phyloP scores from a whole-genome alignment of 2,113 vertebrate species.

The Ancistrus triradiatus region DNA sequence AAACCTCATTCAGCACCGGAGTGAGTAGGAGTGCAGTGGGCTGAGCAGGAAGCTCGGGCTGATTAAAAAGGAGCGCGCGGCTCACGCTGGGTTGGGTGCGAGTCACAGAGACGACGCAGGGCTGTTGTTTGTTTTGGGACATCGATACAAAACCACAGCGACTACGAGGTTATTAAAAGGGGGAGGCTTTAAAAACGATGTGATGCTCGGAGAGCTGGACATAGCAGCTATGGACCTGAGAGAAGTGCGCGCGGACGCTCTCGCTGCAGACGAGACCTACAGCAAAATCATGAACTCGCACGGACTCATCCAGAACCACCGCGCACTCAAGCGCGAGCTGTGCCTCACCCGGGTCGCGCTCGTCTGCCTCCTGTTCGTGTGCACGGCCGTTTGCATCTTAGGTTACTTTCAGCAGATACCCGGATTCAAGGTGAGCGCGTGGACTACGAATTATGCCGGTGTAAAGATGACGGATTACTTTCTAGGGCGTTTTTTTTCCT shows the following conservation, averaged over 20 bases:
- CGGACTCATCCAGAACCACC: not conserved
- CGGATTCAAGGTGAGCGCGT: slow-evolving; percentile 8
- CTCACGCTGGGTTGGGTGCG: not conserved
- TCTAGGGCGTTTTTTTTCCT: too few species aligned
- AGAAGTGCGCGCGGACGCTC: not conserved
- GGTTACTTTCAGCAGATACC: not conserved
- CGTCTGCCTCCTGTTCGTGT: not conserved
- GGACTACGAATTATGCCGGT: too few species aligned
- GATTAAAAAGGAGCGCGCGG: not conserved
- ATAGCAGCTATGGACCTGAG: slow-evolving; percentile 1
- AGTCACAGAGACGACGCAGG: too few species aligned
- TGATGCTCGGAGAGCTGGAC: too few species aligned
- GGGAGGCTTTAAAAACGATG: too few species aligned
- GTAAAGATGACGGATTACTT: too few species aligned
- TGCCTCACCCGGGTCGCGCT: slow-evolving; percentile 6
- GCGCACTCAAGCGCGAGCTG: not conserved
- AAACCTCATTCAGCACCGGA: not conserved
- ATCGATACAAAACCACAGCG: too few species aligned
- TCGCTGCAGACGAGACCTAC: not conserved
- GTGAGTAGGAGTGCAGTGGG: not conserved
- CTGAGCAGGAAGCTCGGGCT: not conserved
- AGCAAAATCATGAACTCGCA: not conserved
- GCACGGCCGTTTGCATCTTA: not conserved
- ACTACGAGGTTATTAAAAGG: too few species aligned
- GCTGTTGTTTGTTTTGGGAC: slow-evolving; percentile 30